These are phyloP conservation scores for Calosoma granatense DNA, from an alignment of 1,140 invertebrate species.

Conservation along the genomic window DNA sequence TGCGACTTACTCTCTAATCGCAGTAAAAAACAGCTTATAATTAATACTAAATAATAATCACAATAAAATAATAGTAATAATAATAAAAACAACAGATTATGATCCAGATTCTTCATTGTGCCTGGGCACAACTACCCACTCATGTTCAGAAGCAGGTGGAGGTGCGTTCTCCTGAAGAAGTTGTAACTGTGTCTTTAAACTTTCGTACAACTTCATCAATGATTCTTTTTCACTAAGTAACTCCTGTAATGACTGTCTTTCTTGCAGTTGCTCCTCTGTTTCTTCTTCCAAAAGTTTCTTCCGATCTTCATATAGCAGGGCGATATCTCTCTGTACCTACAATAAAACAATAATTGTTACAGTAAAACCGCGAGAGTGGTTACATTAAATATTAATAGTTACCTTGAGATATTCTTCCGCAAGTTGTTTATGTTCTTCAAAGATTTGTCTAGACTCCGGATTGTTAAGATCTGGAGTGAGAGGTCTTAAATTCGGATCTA, in stretches of 20 bases:
- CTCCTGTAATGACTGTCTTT: constrained; percentile 44
- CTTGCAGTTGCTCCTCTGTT: constrained; percentile 50
- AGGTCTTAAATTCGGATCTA: constrained; percentile 70
- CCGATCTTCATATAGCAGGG: constrained; percentile 55
- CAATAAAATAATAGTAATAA: not conserved
- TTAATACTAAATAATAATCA: too few relatives aligned
- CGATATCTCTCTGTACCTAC: constrained; percentile 67
- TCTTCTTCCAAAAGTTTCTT: constrained; percentile 55
- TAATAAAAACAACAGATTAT: constrained; percentile 7
- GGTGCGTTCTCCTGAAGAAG: constrained; percentile 11
- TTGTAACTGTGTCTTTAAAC: constrained; percentile 22
- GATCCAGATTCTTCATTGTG: constrained; percentile 15
- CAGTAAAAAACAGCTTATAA: too few relatives aligned
- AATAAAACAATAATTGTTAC: constrained; percentile 24
- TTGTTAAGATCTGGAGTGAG: constrained; percentile 66
- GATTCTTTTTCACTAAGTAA: constrained; percentile 61
- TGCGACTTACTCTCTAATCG: too few relatives aligned
- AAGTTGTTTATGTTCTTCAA: constrained; percentile 74
- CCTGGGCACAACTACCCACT: constrained; percentile 36
- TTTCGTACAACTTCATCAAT: constrained; percentile 22
- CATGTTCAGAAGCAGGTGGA: constrained; percentile 20
- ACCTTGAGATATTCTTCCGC: constrained; percentile 63
- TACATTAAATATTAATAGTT: constrained; percentile 17
- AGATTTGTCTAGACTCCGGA: constrained; percentile 68
- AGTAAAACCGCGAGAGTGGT: constrained; percentile 9